A percentile compares a stretch with the other conserved stretches of the same genome.
Evolutionary conservation across 2,888 invertebrate genomes (phyloP).

Genomic region (Electrophaes corylata): DNA sequence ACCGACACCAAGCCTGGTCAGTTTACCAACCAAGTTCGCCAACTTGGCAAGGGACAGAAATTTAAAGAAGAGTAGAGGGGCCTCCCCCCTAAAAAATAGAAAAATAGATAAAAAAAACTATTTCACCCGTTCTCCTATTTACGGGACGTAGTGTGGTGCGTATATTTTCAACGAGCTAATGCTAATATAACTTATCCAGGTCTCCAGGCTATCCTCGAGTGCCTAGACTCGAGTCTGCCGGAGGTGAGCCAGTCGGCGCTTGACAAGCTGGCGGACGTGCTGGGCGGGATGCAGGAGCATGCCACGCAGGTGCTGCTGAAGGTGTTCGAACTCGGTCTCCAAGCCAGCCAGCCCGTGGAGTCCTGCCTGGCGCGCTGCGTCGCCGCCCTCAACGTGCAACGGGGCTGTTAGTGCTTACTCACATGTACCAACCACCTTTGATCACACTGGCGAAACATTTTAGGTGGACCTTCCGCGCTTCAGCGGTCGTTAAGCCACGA

Average conservation of each 20-base stretch:
- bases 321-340: slow-evolving; percentile 92
- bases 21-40: too few species aligned
- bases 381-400: slow-evolving; percentile 91
- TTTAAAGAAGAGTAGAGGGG: too few species aligned
- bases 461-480: too few species aligned
- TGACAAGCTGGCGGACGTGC: slow-evolving; percentile 92
- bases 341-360: slow-evolving; percentile 90
- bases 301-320: slow-evolving; percentile 90
- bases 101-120: too few species aligned
- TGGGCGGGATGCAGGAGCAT: slow-evolving; percentile 93
- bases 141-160: too few species aligned
- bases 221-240: slow-evolving; percentile 91
- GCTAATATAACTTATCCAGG: slow-evolving; percentile 69
- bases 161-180: too few species aligned
- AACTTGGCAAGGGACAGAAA: too few species aligned
- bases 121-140: too few species aligned
- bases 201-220: slow-evolving; percentile 90
- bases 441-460: too few species aligned
- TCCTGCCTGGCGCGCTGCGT: slow-evolving; percentile 91
- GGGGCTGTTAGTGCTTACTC: slow-evolving; percentile 85
- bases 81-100: too few species aligned
- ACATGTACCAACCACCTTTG: too few species aligned
- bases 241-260: slow-evolving; percentile 91
- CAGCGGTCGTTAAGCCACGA: too few species aligned
- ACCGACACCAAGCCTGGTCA: slow-evolving; percentile 63